These are phyloP conservation scores for Caenorhabditis sp. DNA, from an alignment of 2,888 invertebrate genomes.

Conservation along the genomic window DNA sequence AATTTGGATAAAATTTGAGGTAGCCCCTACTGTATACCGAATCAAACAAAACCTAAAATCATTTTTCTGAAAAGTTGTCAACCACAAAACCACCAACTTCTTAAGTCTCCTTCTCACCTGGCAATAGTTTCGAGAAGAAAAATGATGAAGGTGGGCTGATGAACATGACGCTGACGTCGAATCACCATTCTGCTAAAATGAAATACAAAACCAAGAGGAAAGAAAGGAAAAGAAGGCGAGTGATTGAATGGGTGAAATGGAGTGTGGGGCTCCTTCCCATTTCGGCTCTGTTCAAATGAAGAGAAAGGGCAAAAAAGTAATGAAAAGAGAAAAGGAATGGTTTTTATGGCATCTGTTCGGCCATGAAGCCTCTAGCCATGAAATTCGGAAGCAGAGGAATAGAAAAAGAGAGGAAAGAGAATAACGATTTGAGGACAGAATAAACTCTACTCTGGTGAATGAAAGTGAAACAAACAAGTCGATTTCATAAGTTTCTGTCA, in stretches of 20 bases:
- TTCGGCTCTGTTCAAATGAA: slow-evolving; percentile 9
- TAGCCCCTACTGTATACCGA: no score
- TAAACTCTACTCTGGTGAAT: not conserved
- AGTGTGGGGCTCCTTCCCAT: not conserved
- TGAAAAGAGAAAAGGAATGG: slow-evolving; percentile 20
- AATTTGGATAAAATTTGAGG: no score
- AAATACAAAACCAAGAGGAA: not conserved
- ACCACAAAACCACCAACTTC: no score
- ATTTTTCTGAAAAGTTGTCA: no score
- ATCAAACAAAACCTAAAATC: no score
- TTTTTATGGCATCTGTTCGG: slow-evolving; percentile 10
- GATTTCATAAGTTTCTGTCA: slow-evolving; percentile 20
- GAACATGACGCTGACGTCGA: slow-evolving; percentile 15
- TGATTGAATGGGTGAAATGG: slow-evolving; percentile 8
- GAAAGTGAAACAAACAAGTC: slow-evolving; percentile 18
- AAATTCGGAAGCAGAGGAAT: not conserved
- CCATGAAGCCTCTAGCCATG: not conserved
- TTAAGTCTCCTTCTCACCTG: no score
- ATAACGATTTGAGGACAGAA: slow-evolving; percentile 1
- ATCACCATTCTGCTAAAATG: not conserved
- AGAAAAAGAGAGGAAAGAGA: slow-evolving; percentile 5
- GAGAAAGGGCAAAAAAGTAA: slow-evolving; percentile 29
- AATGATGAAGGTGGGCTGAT: slow-evolving; percentile 18
- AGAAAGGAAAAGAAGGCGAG: not conserved
- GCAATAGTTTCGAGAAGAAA: slow-evolving; percentile 36